Percentiles rank a stretch among this genome's conserved stretches.
These are phyloP conservation scores for Myotis daubentonii DNA, from an alignment of 2,797 vertebrate species.

Conservation along the genomic window DNA sequence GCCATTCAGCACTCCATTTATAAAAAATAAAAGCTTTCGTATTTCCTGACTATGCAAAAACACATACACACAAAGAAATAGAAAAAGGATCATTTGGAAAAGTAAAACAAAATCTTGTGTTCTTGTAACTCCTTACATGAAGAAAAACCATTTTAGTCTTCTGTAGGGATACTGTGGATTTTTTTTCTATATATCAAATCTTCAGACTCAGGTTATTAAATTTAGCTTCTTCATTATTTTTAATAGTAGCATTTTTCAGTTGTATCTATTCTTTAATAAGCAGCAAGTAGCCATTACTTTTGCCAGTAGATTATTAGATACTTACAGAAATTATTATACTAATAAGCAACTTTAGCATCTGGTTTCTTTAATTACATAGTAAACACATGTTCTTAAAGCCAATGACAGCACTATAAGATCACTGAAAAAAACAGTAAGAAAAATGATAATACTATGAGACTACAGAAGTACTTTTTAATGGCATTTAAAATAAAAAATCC, in stretches of 20 bases:
- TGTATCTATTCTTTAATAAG: background rate
- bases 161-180: background rate
- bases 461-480: background rate
- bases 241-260: conserved; percentile 12
- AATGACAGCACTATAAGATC: background rate
- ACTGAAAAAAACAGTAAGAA: background rate
- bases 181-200: background rate
- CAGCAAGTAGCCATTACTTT: conserved; percentile 17
- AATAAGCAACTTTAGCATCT: background rate
- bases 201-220: conserved; percentile 19
- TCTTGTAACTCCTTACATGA: background rate
- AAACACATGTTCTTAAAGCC: background rate
- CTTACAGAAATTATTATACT: conserved; percentile 20
- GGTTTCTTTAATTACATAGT: background rate
- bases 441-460: conserved; percentile 5
- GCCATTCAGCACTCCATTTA: conserved; percentile 4
- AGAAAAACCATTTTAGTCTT: background rate
- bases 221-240: conserved; percentile 9
- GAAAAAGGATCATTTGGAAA: conserved; percentile 10
- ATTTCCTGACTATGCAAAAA: conserved; percentile 1
- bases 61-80: background rate
- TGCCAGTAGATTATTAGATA: background rate
- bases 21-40: conserved; percentile 26
- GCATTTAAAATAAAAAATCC: conserved; percentile 7
- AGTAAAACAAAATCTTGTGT: background rate